phyloP scores from a whole-genome alignment of 2,113 vertebrate genomes.

The mouse (Mus musculus) region GRCm39 chr11:76957501-76958000 shows the following conservation, averaged over 20 bases:
- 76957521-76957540: background rate
- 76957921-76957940: background rate
- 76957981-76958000: background rate
- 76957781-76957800: background rate
- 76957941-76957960: background rate
- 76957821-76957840: background rate
- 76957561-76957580: background rate
- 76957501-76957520: background rate
- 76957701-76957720: background rate
- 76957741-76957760: background rate
- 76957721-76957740: background rate
- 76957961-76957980: background rate
- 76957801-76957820: background rate
- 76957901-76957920: background rate
- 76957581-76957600: background rate
- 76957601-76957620: background rate
- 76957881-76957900: background rate
- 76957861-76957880: conserved; percentile 5
- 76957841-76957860: background rate
- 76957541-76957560: background rate
- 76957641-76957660: background rate
- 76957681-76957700: background rate
- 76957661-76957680: background rate
- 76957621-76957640: background rate
- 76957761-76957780: background rate